Evolutionary conservation across 2,888 invertebrate genomes (phyloP).

Genomic region (Halictus ligatus): DNA sequence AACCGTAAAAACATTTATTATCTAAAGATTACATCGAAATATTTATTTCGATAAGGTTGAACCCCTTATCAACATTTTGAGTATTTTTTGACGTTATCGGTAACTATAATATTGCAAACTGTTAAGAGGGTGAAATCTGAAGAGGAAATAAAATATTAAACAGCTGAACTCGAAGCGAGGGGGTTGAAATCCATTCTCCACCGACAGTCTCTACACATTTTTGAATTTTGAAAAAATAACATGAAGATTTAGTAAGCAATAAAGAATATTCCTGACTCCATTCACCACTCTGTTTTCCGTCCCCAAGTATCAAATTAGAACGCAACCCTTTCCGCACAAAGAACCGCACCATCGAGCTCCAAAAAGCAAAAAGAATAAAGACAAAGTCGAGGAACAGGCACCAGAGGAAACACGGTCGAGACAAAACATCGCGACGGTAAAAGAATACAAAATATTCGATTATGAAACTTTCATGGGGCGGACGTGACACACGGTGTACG

Average conservation of each 20-base stretch:
- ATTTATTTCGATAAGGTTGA: too few relatives aligned
- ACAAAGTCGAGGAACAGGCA: not conserved
- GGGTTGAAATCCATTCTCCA: too few relatives aligned
- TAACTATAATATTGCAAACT: too few relatives aligned
- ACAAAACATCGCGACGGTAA: not conserved
- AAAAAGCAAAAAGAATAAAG: not conserved
- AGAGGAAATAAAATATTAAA: too few relatives aligned
- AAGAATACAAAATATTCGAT: conserved; percentile 37
- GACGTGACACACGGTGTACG: not conserved
- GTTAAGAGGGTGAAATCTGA: too few relatives aligned
- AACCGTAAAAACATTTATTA: too few relatives aligned
- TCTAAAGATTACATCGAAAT: too few relatives aligned
- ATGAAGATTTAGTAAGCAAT: not conserved
- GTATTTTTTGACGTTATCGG: too few relatives aligned
- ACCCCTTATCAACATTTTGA: too few relatives aligned
- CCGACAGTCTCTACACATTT: too few relatives aligned
- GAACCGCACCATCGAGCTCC: not conserved
- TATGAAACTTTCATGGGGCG: conserved; percentile 51
- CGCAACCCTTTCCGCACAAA: not conserved
- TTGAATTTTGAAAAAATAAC: too few relatives aligned
- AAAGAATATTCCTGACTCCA: not conserved
- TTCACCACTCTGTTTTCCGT: not conserved
- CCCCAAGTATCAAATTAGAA: not conserved
- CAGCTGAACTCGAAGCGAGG: too few relatives aligned
- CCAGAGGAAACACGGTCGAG: not conserved